Conservation (phyloP, 2,797 vertebrate genomes). For the Rhynchotus rufescens region DNA sequence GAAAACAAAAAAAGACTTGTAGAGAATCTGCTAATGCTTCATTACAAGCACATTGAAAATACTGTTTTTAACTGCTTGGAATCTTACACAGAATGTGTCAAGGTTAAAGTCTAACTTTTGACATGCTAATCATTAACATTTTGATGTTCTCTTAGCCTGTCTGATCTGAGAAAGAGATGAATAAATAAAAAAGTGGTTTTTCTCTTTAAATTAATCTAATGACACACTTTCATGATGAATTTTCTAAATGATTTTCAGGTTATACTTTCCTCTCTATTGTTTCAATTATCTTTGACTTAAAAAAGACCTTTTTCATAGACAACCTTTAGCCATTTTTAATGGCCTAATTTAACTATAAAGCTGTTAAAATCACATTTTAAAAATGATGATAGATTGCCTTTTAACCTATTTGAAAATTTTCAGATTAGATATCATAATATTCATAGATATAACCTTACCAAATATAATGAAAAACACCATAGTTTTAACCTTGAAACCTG, state of each 20-base stretch:
- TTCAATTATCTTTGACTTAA: slow-evolving; percentile 84
- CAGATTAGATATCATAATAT: slow-evolving; percentile 73
- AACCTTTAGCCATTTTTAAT: slow-evolving; percentile 78
- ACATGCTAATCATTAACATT: slow-evolving; percentile 69
- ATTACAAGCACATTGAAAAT: slow-evolving; percentile 52
- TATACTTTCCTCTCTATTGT: slow-evolving; percentile 78
- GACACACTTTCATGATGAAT: slow-evolving; percentile 78
- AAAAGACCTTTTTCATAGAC: slow-evolving; percentile 72
- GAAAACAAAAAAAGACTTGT: slow-evolving; percentile 2
- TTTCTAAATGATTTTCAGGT: slow-evolving; percentile 80
- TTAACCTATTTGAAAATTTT: slow-evolving; percentile 71
- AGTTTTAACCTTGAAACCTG: slow-evolving; percentile 78
- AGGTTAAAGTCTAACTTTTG: slow-evolving; percentile 68
- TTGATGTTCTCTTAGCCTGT: slow-evolving; percentile 53
- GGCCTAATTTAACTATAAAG: slow-evolving; percentile 77
- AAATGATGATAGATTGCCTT: slow-evolving; percentile 74
- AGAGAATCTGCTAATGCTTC: slow-evolving; percentile 23
- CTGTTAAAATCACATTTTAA: slow-evolving; percentile 75
- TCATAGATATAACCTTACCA: slow-evolving; percentile 70
- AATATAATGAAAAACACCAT: slow-evolving; percentile 47
- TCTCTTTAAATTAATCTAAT: slow-evolving; percentile 80
- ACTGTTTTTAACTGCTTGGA: slow-evolving; percentile 51
- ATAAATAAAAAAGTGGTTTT: slow-evolving; percentile 80
- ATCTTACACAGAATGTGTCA: slow-evolving; percentile 37
- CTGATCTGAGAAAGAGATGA: slow-evolving; percentile 54